Evolutionary conservation across 1,140 invertebrate genomes (phyloP), one percentile per base, ranked within the genome.

Genomic region (Orchesella cincta): DNA sequence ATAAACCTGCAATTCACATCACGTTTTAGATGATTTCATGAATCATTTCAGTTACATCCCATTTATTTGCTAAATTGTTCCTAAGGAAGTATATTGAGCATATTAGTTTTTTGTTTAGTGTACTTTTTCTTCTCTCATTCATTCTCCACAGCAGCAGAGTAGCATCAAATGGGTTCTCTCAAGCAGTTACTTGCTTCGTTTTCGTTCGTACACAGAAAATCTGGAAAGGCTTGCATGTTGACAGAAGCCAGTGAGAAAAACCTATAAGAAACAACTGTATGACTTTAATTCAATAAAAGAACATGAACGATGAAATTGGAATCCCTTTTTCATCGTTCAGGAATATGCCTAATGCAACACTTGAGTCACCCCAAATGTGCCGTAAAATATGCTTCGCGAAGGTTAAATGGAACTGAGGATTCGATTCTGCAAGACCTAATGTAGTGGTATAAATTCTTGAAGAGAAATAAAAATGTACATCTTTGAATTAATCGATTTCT

Each of bases 1-100:
- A 57, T 12, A 23, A 12, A 18, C 8, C 52, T 5, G 52, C 52
- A 57, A 57, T 57, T 57, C 52, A 57, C 52, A 57, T 57, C 52
- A 57, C 52, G 52, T 57, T 57, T 57, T 57, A 57, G 52, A 57
- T 57, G 52, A 57, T 57, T 57, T 57, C 52, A 57, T 57, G 52
- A 57, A 57, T 57, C 52, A 57, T 57, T 57, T 57, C 52, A 57
- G 52, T 57, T 57, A 57, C 52, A 57, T 57, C 52, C 52, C 52
- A 57, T 57, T 57, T 57, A 57, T 57, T 57, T 57, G 52, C 52
- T 57, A 57, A 57, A 57, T 57, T 57, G 52, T 57, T 57, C 52
- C 52, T 14, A 57, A 57, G 52, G 14, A 57, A 57, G 52, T 57
- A 57, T 57, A 57, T 57, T n/a, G 52, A 57, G 52, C 8, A 57